Evolutionary conservation across 2,888 invertebrate species (phyloP), one percentile per base, ranked within the genome.

Genomic region (Nomada lathburiana): DNA sequence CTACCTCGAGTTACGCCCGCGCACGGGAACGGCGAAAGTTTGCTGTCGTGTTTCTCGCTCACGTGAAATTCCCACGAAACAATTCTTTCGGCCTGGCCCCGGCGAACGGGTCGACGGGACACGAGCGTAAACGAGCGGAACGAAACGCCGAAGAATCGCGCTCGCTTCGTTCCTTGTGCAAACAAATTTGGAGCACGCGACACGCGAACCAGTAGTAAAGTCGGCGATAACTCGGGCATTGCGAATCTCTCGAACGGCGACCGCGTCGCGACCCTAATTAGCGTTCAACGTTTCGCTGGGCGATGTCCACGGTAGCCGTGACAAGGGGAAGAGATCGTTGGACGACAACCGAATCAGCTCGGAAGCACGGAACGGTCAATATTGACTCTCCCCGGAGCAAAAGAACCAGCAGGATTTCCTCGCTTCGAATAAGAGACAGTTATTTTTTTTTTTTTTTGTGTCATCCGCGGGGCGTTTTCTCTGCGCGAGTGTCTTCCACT

Each of bases 371-470:
- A 74, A 82, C 74, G 83, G 82, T 89, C 90, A 89, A 89, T 86
- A 88, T 87, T 87, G 86, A 76, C 87, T 78, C 78, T 82, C 59
- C 63, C 65, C 78, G 68, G 67, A 67, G 71, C 69, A 76, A 79
- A 79, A 76, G 80, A 77, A 76, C 70, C 83, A 67, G 82, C 83
- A 55, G 84, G 84, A 89, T 89, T 90, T 88, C 86, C 88, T 85
- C 88, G 86, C 86, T 84, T 82, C 87, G 82, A 88, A 83, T 88
- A 82, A 76, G 60, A 60, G 72, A 83, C 82, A 36, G 36, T 36
- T 89, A 18, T 88, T 89, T 90, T 90, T 90, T 26, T 26, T 26
- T 26, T 1, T 26, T 26, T 26, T 26, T 26, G 26, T 2, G 90
- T 90, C 84, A 81, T 68, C 50, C 69, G 80, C 73, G 72, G 63